Base-by-base conservation (phyloP, 2,113 vertebrate genomes). In the Astur gentilis region DNA sequence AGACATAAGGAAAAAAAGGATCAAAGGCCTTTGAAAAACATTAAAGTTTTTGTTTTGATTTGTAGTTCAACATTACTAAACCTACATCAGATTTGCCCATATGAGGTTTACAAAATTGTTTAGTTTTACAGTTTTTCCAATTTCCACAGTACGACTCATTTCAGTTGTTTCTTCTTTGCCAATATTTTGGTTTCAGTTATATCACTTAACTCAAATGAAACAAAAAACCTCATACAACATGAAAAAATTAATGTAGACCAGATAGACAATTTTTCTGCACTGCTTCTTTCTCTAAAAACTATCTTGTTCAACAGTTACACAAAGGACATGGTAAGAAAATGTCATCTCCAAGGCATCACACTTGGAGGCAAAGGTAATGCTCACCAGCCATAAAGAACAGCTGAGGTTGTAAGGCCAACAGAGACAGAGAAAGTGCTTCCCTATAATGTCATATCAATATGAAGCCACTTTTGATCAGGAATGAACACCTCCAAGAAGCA, bases 401-500 rank as follows among this genome's bases (percentile, higher is more conserved):
- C 32, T 67, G 65, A 83, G 47, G 15, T 34, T 60, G 49, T 45
- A 42, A 77, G 27, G 38, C 17, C 55, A 71, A 83, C 19, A 82
- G 47, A 82, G 47, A 52, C 57, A 87, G 47, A 89, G 22, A 61
- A 65, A 38, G 8, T 61, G 29, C 47, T 83, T 42, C 36, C 47
- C 44, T 52, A 32, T 17, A 27, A 62, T 0, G 1, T 27, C 14
- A 1, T 5, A 54, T 29, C n/a, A 60, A 13, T 7, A n/a, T 11
- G 17, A 76, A 67, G 1, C 21, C 19, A 57, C 57, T 77, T 77
- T 44, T 67, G 31, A 66, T 52, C 60, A 88, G 54, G n/a, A 89
- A 13, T 20, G 11, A 90, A 80, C 25, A 54, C 10, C 7, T 50
- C 32, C 50, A 70, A 70, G 55, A 31, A 27, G 32, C 16, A 87